These are phyloP conservation scores for Sinonovacula constricta DNA, from an alignment of 1,140 invertebrate genomes.

Conservation along the genomic window DNA sequence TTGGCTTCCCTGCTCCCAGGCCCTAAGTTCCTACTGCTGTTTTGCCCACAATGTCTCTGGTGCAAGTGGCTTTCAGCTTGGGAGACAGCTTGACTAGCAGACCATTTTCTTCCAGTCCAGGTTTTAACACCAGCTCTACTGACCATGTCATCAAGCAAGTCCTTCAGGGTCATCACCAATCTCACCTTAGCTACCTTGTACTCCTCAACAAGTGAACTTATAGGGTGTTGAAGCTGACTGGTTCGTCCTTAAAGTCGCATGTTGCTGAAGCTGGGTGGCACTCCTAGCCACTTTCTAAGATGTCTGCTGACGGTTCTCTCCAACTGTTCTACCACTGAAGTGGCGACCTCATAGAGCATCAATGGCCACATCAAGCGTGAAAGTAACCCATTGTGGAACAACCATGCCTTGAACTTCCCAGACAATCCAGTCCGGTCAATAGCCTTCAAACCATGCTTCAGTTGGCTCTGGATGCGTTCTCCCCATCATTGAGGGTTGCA, in stretches of 20 bases:
- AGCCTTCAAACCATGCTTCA: slow-evolving; percentile 6
- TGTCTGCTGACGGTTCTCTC: slow-evolving; percentile 14
- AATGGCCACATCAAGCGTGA: slow-evolving; percentile 20
- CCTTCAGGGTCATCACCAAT: not conserved
- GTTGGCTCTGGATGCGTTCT: slow-evolving; percentile 21
- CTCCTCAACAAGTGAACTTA: slow-evolving; percentile 32
- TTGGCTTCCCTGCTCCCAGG: not conserved
- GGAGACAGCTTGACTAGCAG: slow-evolving; percentile 8
- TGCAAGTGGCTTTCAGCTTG: not conserved
- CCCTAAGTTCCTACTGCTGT: not conserved
- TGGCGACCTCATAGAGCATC: slow-evolving; percentile 7
- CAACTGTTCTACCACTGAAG: slow-evolving; percentile 20
- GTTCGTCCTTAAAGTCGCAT: slow-evolving; percentile 40
- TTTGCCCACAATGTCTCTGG: not conserved
- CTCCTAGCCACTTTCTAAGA: slow-evolving; percentile 6
- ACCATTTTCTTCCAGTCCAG: slow-evolving; percentile 23
- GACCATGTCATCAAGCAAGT: not conserved
- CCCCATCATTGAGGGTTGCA: not conserved
- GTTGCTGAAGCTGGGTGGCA: slow-evolving; percentile 32
- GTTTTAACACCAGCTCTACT: not conserved
- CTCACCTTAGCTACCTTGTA: slow-evolving; percentile 28
- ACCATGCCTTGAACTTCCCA: slow-evolving; percentile 25
- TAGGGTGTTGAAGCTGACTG: slow-evolving; percentile 36
- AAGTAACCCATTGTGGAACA: slow-evolving; percentile 16
- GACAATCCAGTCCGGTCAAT: not conserved